Percentiles rank a stretch among this genome's conserved stretches.
Evolutionary conservation across 2,113 vertebrate genomes (phyloP).

Genomic region (Amphiprion ocellaris): DNA sequence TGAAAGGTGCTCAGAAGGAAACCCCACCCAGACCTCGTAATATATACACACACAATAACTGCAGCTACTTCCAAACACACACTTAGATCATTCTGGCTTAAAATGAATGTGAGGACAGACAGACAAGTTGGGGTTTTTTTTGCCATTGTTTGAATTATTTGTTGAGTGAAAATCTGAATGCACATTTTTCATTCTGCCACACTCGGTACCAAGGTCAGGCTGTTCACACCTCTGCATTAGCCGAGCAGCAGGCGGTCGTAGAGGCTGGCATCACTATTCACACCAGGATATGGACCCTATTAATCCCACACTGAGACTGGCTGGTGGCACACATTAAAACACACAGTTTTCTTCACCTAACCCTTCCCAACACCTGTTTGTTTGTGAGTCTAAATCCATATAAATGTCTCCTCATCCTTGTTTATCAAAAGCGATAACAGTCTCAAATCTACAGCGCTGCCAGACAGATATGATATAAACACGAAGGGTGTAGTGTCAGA

Average conservation of each 20-base stretch:
- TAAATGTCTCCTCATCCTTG: background rate
- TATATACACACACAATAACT: background rate
- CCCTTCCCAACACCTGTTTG: background rate
- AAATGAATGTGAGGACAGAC: background rate
- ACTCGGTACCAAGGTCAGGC: constrained; percentile 53
- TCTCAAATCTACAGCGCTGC: background rate
- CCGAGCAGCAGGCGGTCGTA: constrained; percentile 66
- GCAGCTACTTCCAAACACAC: constrained; percentile 23
- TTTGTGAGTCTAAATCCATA: background rate
- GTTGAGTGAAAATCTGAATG: background rate
- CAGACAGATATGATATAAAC: background rate
- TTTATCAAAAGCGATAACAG: background rate
- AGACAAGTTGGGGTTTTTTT: background rate
- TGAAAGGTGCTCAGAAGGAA: constrained; percentile 54
- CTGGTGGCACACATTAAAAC: constrained; percentile 1
- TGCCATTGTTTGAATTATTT: background rate
- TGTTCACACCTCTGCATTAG: constrained; percentile 57
- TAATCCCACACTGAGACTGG: constrained; percentile 46
- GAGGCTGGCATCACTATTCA: constrained; percentile 57
- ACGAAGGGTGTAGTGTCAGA: constrained; percentile 9
- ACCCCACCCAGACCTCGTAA: constrained; percentile 61
- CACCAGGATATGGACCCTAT: constrained; percentile 59
- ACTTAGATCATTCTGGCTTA: background rate
- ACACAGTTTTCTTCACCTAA: background rate
- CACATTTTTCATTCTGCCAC: background rate